Percentiles rank a stretch among this genome's conserved stretches.
Evolutionary conservation across 2,888 invertebrate species (phyloP).

Genomic region (Megalurothrips usitatus): DNA sequence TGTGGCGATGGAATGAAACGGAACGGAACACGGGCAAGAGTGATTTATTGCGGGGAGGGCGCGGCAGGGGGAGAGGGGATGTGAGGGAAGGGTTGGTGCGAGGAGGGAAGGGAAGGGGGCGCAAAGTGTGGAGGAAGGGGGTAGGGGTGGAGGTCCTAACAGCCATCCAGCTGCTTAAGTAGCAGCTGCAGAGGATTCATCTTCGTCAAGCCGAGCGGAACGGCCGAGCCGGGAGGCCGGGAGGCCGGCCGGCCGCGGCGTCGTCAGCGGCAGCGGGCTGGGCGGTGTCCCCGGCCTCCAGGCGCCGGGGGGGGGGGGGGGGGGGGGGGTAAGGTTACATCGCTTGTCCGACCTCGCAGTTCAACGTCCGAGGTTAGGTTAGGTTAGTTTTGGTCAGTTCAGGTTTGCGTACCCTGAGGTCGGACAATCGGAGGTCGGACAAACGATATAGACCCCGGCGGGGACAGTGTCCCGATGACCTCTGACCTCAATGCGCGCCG

Average conservation of each 20-base stretch:
- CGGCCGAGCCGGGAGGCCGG: not conserved
- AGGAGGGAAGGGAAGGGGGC: not conserved
- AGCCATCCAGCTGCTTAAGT: not conserved
- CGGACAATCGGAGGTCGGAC: no score
- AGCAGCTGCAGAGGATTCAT: not conserved
- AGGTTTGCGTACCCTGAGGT: no score
- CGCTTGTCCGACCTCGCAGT: no score
- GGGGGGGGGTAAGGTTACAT: no score
- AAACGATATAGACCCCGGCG: no score
- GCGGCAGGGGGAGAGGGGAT: not conserved
- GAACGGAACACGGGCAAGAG: not conserved
- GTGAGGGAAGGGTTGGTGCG: not conserved
- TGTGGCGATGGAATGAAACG: not conserved
- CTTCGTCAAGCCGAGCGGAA: not conserved
- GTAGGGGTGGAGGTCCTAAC: not conserved
- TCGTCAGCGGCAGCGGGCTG: not conserved
- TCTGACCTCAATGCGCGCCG: not conserved
- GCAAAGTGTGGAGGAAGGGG: not conserved
- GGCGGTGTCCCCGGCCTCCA: no score
- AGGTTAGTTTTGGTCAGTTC: no score
- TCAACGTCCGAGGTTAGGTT: no score
- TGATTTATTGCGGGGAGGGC: not conserved
- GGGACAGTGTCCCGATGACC: slow-evolving; percentile 2
- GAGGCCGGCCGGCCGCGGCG: not conserved
- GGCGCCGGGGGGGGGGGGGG: no score